Evolutionary conservation across 2,888 invertebrate genomes (phyloP), one percentile per base, ranked within the genome.

Genomic region (Oscheius sp.): DNA sequence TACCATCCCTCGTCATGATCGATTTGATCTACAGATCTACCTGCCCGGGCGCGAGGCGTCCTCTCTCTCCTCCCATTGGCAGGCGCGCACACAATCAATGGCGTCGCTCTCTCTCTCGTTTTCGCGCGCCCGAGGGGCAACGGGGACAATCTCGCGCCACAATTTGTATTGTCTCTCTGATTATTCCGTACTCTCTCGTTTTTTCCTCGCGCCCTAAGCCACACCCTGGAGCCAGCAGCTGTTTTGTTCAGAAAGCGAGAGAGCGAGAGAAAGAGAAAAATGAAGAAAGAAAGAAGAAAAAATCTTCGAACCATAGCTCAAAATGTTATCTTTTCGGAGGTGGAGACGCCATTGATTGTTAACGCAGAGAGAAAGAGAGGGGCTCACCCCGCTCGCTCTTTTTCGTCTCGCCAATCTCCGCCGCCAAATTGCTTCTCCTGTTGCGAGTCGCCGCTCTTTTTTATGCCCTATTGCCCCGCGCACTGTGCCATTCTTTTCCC

Each of bases 1-100:
- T 65, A 65, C 65, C 65, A 65, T 65, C 63, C 65, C 61, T 39
- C 39, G 42, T 61, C 61, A 61, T 61, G 61, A 61, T 61, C 61
- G 61, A 61, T 61, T 61, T 61, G 61, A 65, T 65, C 65, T 53
- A 65, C 39, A 37, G 52, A 50, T 50, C 50, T 42, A 15, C 20
- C 37, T 27, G 20, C 27, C 37, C 57, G 20, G n/a, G n/a, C n/a
- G n/a, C n/a, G n/a, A n/a, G n/a, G n/a, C n/a, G n/a, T 10, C n/a
- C 58, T 39, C 27, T 25, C 25, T n/a, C 23, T 12, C 17, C 58
- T 29, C 23, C n/a, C 25, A 29, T 53, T 31, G 29, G 31, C 53
- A 15, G 23, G n/a, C n/a, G n/a, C n/a, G n/a, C n/a, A n/a, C n/a
- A n/a, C n/a, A n/a, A n/a, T n/a, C n/a, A n/a, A n/a, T n/a, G 34